Conservation (phyloP, 2,113 vertebrate genomes). For the Serinus canaria region DNA sequence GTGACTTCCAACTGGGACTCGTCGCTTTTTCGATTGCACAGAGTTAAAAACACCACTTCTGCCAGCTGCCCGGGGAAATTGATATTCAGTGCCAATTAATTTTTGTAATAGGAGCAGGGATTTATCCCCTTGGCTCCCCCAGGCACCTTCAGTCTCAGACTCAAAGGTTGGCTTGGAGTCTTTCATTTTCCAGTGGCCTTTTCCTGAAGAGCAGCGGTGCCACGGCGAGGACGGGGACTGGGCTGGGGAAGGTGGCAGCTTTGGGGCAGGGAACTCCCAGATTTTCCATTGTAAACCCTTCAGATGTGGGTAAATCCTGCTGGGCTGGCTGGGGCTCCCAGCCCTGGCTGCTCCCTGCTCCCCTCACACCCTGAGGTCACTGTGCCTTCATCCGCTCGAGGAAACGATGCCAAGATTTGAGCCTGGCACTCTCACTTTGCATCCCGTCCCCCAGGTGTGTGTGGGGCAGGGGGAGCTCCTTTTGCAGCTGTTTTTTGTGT, state of each 20-base stretch:
- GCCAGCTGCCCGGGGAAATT: not conserved
- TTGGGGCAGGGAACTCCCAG: not conserved
- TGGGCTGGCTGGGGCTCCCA: not conserved
- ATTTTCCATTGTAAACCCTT: not conserved
- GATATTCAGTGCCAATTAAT: conserved; percentile 54
- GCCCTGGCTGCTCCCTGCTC: not conserved
- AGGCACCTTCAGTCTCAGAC: not conserved
- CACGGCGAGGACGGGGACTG: not conserved
- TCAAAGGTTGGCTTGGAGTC: not conserved
- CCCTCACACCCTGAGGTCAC: not conserved
- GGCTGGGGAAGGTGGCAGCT: not conserved
- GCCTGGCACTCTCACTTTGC: not conserved
- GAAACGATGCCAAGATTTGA: not conserved
- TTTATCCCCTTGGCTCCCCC: not conserved
- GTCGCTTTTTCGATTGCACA: not conserved
- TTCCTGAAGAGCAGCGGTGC: not conserved
- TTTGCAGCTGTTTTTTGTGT: rapidly evolving
- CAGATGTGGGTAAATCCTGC: not conserved
- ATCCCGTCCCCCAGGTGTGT: not conserved
- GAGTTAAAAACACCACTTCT: not conserved
- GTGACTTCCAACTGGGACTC: not conserved
- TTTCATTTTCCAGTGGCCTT: not conserved
- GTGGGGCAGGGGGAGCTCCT: not conserved
- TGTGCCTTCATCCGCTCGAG: conserved; percentile 54
- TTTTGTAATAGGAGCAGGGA: conserved; percentile 24